Conservation (phyloP, 2,888 invertebrate genomes). For the Macrosiphum euphorbiae region DNA sequence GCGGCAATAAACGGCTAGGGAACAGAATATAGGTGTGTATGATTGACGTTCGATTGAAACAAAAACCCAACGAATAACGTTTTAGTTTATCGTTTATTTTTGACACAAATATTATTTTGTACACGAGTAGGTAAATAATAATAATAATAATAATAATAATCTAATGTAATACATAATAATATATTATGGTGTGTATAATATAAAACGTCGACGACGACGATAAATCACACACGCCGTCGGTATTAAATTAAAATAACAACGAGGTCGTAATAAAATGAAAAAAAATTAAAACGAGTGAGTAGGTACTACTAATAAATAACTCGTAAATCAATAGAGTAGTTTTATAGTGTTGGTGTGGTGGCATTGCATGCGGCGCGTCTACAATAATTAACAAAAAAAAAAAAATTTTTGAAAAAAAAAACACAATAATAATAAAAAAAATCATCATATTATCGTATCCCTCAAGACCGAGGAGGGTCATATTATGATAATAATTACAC, state of each 20-base stretch:
- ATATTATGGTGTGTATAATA: neutral
- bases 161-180: conserved; percentile 20
- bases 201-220: conserved; percentile 21
- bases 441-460: neutral
- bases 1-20: neutral
- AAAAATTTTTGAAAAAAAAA: neutral
- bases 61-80: conserved; percentile 19
- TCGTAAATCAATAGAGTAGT: conserved; percentile 31
- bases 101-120: conserved; percentile 46
- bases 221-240: conserved; percentile 32
- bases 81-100: conserved; percentile 30
- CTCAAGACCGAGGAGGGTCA: neutral
- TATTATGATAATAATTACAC: neutral
- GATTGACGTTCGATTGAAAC: neutral
- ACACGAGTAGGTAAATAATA: conserved; percentile 38
- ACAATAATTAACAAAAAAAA: conserved; percentile 19
- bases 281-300: neutral
- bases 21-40: neutral
- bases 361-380: neutral
- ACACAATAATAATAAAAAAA: neutral
- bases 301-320: conserved; percentile 36
- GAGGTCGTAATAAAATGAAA: conserved; percentile 21
- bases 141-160: conserved; percentile 32
- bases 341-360: neutral
- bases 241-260: conserved; percentile 43